Base-by-base conservation (phyloP, 2,797 vertebrate species). In the Tapera naevia region DNA sequence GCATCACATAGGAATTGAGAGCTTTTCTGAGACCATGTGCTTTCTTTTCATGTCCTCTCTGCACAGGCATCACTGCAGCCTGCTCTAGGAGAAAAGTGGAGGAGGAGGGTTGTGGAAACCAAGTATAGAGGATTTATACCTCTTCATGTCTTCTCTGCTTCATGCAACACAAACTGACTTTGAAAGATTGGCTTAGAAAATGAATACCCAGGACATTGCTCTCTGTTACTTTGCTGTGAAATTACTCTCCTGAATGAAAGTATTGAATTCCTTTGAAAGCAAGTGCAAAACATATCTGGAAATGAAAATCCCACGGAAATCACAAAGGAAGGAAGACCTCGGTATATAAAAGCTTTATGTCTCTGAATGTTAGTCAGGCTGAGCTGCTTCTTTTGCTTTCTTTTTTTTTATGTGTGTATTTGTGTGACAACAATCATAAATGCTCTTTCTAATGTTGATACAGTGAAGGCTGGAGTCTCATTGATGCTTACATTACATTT, bases 191-290 rank as follows among this genome's bases (percentile, higher is more conserved):
- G 80, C 93, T 97, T 41, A 18, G 97, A 97, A 97, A 98, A 97
- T 96, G 96, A 97, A 98, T 97, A 97, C 92, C 91, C 83, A 95
- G 93, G 96, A 98, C 96, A 93, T 95, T 94, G 92, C 96, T 98
- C 94, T 95, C 91, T 97, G 94, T 96, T 97, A 93, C 96, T 98
- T 97, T 97, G 93, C 96, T 97, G 96, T 97, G 97, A 98, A 98
- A 98, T 98, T 97, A 97, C 97, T 98, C 98, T 96, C 87, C 95
- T 97, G 97, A 98, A 98, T 97, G 97, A 97, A 98, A 97, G 98
- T 97, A 97, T 94, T 98, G 97, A 98, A 98, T 97, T 97, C 94
- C 94, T 98, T 97, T 98, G 97, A 98, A 98, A 98, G 95, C 82
- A 96, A 98, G 96, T 94, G 96, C 96, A 95, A 97, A 97, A 94